Base-by-base conservation (phyloP, 2,888 invertebrate genomes). In the Bellardia pandia region DNA sequence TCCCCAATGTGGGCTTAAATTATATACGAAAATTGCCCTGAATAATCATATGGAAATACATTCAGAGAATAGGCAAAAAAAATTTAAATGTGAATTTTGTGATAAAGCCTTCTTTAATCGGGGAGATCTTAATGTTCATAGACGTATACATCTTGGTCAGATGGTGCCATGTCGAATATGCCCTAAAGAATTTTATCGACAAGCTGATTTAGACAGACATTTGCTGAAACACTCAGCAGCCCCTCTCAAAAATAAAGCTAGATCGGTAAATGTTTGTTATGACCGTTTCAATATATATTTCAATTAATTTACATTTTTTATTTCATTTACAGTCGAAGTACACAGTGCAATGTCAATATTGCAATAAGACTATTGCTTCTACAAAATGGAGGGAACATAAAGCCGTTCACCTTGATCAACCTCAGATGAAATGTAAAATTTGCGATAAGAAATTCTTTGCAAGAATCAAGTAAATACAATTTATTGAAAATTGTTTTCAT, bases 81-180 rank as follows among this genome's bases (percentile, higher is more conserved):
- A 60, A 51, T 84, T 86, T 8, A 88, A 89, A 56, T 90, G 90
- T 16, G 60, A 89, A 23, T 66, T 86, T 69, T 90, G 90, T 86
- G 74, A 82, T 48, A 88, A 88, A 77, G 83, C 86, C 64, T 90
- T 90, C 14, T 88, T 86, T 48, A 71, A 88, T 62, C 88, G 88
- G 66, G 89, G 89, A 30, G 89, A 85, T 53, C 74, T 89, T 11
- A 89, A 89, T 85, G 86, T 89, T 64, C 90, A 90, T 62, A 74
- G 78, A 14, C 78, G 78, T n/a, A 72, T 79, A 51, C 85, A 86
- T 68, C 72, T 86, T 51, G 85, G 81, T 23, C 71, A 42, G 58
- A 86, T 81, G 85, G 53, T 81, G 4, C n/a, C 64, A 74, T 86
- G 85, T 13, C 72, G 56, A 3, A 7, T 81, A 23, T 86, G 85